Conservation (phyloP, 2,888 invertebrate species). For the Dicroscelio sp. region DNA sequence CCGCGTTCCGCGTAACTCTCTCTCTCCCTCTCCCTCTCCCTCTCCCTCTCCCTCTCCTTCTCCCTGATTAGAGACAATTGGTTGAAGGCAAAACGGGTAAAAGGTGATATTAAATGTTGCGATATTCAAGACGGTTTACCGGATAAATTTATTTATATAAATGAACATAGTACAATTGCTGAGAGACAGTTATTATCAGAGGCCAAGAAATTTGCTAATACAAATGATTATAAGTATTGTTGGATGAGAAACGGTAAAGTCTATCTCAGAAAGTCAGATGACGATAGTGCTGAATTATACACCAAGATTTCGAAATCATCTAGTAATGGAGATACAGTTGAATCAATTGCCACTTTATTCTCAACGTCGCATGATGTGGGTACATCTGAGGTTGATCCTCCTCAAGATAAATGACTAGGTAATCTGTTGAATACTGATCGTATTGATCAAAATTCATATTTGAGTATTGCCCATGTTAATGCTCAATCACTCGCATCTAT, state of each 20-base stretch:
- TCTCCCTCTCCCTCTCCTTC: too few relatives aligned
- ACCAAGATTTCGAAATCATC: neutral
- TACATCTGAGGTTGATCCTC: neutral
- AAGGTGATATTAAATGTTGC: neutral
- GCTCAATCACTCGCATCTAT: neutral
- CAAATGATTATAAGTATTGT: neutral
- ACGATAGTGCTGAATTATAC: neutral
- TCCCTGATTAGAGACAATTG: neutral
- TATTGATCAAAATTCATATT: neutral
- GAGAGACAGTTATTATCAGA: neutral
- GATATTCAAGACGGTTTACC: neutral
- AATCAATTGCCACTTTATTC: too few relatives aligned
- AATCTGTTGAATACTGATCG: neutral
- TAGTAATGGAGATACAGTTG: too few relatives aligned
- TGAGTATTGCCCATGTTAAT: neutral
- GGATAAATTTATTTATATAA: neutral
- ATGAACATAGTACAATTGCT: neutral
- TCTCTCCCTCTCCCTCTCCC: too few relatives aligned
- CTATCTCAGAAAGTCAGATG: neutral
- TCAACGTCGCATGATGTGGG: neutral
- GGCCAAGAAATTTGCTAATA: neutral
- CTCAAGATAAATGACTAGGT: neutral
- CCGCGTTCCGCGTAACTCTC: too few relatives aligned
- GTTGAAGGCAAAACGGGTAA: neutral
- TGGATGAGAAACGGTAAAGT: neutral